Percentiles rank a stretch among this genome's conserved stretches.
These are phyloP conservation scores for Leiothrix lutea DNA, from an alignment of 2,113 vertebrate genomes.

Conservation along the genomic window DNA sequence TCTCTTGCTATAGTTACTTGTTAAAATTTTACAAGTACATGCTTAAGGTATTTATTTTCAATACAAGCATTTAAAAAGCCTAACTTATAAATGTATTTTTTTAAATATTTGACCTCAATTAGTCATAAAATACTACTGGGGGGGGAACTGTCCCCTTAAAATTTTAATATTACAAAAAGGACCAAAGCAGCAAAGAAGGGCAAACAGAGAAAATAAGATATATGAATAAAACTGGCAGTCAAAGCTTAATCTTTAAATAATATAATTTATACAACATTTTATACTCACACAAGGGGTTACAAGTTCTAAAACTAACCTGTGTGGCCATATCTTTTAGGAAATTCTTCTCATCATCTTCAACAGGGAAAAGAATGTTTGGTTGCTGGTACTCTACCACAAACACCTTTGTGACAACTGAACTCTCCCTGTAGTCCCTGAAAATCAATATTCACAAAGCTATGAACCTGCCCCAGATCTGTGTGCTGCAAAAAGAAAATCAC, in stretches of 20 bases:
- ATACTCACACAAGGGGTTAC: not conserved
- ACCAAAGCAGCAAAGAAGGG: not conserved
- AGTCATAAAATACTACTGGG: not conserved
- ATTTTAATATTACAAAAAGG: not conserved
- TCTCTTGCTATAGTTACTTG: not conserved
- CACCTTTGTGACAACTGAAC: conserved; percentile 87
- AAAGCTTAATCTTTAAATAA: not conserved
- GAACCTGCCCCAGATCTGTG: not conserved
- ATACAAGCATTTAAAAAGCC: not conserved
- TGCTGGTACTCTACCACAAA: conserved; percentile 80
- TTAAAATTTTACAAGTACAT: not conserved
- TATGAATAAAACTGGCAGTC: not conserved
- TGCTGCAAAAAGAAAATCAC: not conserved
- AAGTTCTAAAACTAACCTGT: conserved; percentile 55
- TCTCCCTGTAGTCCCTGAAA: conserved; percentile 87
- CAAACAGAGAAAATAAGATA: not conserved
- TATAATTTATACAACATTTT: not conserved
- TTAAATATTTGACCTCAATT: not conserved
- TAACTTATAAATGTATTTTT: not conserved
- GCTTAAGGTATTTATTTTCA: not conserved
- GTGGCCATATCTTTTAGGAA: conserved; percentile 21
- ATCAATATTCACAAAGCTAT: not conserved
- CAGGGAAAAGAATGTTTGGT: not conserved
- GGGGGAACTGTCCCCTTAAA: not conserved
- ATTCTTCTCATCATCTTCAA: conserved; percentile 62